Percentiles rank a stretch among this genome's conserved stretches.
These are phyloP conservation scores for Macrosteles quadrilineatus DNA, from an alignment of 1,140 invertebrate species.

Conservation along the genomic window DNA sequence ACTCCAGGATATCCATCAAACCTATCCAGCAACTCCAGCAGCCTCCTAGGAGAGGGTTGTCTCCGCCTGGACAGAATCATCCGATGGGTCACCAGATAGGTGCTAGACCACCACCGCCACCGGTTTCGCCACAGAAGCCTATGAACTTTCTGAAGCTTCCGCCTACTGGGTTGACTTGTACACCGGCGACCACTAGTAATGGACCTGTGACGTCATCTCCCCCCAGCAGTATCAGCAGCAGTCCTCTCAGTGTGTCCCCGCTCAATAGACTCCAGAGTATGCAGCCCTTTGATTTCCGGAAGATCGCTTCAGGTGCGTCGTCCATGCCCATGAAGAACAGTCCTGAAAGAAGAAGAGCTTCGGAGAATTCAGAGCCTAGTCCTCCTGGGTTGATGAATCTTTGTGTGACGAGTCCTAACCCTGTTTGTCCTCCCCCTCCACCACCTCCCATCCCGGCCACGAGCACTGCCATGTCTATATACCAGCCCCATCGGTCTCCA, in stretches of 20 bases:
- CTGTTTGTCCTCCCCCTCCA: constrained; percentile 43
- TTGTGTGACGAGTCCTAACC: constrained; percentile 51
- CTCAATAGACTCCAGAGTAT: constrained; percentile 89
- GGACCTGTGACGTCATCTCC: constrained; percentile 47
- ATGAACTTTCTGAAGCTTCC: constrained; percentile 41
- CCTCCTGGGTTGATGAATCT: constrained; percentile 61
- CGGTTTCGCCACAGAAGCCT: constrained; percentile 16
- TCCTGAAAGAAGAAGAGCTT: constrained; percentile 53
- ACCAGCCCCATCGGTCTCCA: constrained; percentile 40
- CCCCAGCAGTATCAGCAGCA: constrained; percentile 51
- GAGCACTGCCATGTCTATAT: constrained; percentile 49
- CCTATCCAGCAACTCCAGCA: constrained; percentile 25
- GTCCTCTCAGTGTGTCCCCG: constrained; percentile 67
- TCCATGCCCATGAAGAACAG: constrained; percentile 37
- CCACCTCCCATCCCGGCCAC: constrained; percentile 35
- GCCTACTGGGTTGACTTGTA: constrained; percentile 41
- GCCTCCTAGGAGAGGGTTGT: constrained; percentile 21
- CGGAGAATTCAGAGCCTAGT: constrained; percentile 54
- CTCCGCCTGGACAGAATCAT: constrained; percentile 30
- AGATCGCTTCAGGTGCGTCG: constrained; percentile 63
- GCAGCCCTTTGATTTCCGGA: constrained; percentile 92
- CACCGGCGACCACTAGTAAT: constrained; percentile 51
- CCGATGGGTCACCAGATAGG: constrained; percentile 20
- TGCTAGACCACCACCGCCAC: constrained; percentile 28
- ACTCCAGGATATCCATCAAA: constrained; percentile 27